Evolutionary conservation across 2,797 vertebrate genomes (phyloP).

Genomic region (Pygocentrus nattereri): DNA sequence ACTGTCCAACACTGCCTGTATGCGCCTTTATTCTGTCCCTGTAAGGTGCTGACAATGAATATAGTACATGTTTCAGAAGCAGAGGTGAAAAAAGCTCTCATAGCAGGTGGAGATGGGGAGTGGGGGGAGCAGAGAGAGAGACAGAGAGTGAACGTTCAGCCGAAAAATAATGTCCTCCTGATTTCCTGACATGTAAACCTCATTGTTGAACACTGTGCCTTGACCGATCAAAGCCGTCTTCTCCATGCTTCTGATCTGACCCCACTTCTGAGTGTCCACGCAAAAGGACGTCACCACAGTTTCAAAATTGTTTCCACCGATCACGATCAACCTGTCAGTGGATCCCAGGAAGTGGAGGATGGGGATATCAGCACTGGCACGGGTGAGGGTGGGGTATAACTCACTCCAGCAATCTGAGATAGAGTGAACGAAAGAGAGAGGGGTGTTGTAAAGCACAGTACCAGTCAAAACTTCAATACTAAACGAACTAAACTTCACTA

Average conservation of each 20-base stretch:
- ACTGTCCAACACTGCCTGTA: no score
- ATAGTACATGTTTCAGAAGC: constrained; percentile 65
- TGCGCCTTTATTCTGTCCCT: neutral
- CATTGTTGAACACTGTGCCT: constrained; percentile 66
- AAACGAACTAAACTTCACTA: no score
- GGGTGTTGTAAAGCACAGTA: neutral
- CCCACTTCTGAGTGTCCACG: constrained; percentile 74
- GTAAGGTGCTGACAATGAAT: neutral
- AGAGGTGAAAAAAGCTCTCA: constrained; percentile 79
- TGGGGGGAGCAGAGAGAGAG: constrained; percentile 69
- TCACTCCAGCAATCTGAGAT: constrained; percentile 80
- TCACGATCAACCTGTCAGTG: constrained; percentile 76
- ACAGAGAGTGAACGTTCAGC: constrained; percentile 72
- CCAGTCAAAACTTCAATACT: no score
- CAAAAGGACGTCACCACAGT: constrained; percentile 80
- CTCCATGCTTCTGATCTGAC: constrained; percentile 62
- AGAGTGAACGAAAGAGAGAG: neutral
- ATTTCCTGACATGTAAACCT: constrained; percentile 74
- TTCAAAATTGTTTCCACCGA: constrained; percentile 79
- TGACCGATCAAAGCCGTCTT: constrained; percentile 79
- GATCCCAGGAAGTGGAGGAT: constrained; percentile 81
- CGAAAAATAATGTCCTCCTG: constrained; percentile 68
- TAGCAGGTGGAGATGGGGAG: constrained; percentile 75
- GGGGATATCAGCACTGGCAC: constrained; percentile 75
- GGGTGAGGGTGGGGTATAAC: constrained; percentile 80